Evolutionary conservation across 1,140 invertebrate species (phyloP).

Genomic region (Drosophila carrolli): DNA sequence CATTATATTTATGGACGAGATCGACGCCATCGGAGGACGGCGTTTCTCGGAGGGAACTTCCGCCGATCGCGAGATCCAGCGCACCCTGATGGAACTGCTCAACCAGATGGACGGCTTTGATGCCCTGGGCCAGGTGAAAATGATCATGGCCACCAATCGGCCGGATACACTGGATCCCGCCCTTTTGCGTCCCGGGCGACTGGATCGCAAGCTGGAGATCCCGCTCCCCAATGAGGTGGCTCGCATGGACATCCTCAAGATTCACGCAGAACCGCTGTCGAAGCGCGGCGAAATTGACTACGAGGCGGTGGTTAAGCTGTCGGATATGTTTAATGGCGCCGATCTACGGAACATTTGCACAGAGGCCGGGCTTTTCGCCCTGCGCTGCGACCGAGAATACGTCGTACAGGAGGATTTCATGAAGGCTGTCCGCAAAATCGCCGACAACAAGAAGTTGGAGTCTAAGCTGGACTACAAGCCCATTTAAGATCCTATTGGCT

Average conservation of each 20-base stretch:
- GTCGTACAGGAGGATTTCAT: conserved; percentile 99
- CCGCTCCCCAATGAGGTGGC: conserved; percentile 95
- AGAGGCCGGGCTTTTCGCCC: conserved; percentile 98
- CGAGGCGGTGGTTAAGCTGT: conserved; percentile 99
- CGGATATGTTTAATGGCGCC: conserved; percentile 99
- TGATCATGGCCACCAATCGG: conserved; percentile 99
- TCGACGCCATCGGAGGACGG: conserved; percentile 99
- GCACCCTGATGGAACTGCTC: conserved; percentile 99
- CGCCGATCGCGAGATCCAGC: conserved; percentile 98
- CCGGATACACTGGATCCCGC: conserved; percentile 99
- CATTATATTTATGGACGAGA: conserved; percentile 99
- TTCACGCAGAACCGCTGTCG: conserved; percentile 97
- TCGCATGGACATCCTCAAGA: conserved; percentile 97
- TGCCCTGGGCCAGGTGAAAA: conserved; percentile 95
- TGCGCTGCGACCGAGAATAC: conserved; percentile 93
- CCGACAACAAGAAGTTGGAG: conserved; percentile 99
- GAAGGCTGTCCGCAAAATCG: conserved; percentile 99
- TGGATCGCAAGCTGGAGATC: conserved; percentile 99
- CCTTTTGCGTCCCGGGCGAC: conserved; percentile 97
- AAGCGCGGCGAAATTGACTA: conserved; percentile 99
- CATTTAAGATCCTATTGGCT: conserved; percentile 84
- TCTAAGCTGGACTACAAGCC: conserved; percentile 99
- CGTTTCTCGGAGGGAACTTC: conserved; percentile 98
- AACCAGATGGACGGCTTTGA: conserved; percentile 99
- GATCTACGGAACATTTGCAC: conserved; percentile 99